Percentiles rank a stretch among this genome's conserved stretches.
Conservation (phyloP, 2,888 invertebrate species). For the Rotaria socialis region DNA sequence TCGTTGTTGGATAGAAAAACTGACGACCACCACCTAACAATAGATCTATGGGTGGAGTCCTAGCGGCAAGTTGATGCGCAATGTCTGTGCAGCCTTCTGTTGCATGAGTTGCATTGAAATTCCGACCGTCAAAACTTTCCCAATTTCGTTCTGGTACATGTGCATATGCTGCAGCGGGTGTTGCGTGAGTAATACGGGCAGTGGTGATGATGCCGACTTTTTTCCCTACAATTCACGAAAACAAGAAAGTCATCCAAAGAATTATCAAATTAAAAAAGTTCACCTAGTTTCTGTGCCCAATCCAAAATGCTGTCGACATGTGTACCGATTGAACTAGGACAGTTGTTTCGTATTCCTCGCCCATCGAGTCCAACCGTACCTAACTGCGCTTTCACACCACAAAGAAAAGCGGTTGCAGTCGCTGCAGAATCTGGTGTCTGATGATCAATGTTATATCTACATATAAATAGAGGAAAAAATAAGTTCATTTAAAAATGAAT, state of each 20-base stretch:
- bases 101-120: slow-evolving; percentile 28
- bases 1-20: slow-evolving; percentile 36
- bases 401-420: slow-evolving; percentile 78
- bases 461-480: slow-evolving; percentile 63
- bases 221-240: slow-evolving; percentile 48
- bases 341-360: slow-evolving; percentile 67
- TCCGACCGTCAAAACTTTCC: slow-evolving; percentile 38
- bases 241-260: background rate
- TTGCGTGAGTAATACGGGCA: slow-evolving; percentile 58
- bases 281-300: slow-evolving; percentile 66
- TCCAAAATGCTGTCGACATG: slow-evolving; percentile 67
- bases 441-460: slow-evolving; percentile 81
- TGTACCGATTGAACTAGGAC: slow-evolving; percentile 59
- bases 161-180: slow-evolving; percentile 56
- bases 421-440: slow-evolving; percentile 84
- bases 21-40: slow-evolving; percentile 44
- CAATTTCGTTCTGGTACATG: slow-evolving; percentile 51
- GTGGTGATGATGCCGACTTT: slow-evolving; percentile 57
- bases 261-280: background rate
- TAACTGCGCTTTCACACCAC: slow-evolving; percentile 77
- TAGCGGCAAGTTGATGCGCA: slow-evolving; percentile 39
- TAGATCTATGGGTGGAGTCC: slow-evolving; percentile 34
- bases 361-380: slow-evolving; percentile 73
- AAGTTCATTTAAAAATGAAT: background rate
- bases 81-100: slow-evolving; percentile 46